Base-by-base conservation (phyloP, 2,113 vertebrate genomes). In the Perca flavescens region DNA sequence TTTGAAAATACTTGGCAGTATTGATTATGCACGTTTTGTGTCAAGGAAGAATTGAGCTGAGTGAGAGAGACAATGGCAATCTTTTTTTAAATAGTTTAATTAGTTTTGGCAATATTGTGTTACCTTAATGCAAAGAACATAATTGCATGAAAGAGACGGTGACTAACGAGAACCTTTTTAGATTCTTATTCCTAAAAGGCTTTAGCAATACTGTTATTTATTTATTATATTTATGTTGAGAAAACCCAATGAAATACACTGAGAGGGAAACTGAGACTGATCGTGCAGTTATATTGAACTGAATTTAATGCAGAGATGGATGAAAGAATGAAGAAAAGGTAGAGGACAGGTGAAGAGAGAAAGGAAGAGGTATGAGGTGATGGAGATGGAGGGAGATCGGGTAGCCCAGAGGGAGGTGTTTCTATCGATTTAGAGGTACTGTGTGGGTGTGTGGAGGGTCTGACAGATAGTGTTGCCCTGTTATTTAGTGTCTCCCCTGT, bases 401-500 rank as follows among this genome's bases (percentile, higher is more conserved):
- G 82, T 1, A n/a, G n/a, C 62, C 47, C 68, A 63, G 53, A 61
- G 69, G 69, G 65, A 76, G 82, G 72, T 58, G 22, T 71, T 65
- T 79, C 36, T 75, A 52, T 85, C 31, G 70, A 82, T 58, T 80
- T 50, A 7, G 58, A 70, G 82, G 28, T 75, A 70, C 21, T 40
- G 66, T 77, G 88, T 84, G 90, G 77, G 84, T 73, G 83, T 90
- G 53, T 64, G 34, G 65, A 69, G 72, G 64, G 88, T 88, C 84
- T 91, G 91, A 87, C 86, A 81, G 76, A 87, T 79, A 72, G 83
- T 65, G 83, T 67, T 84, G 79, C 79, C 85, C 77, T 91, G 82
- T 88, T 87, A 86, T 92, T 90, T 88, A 89, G 72, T 86, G 85
- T 89, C 80, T 77, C 66, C n/a, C 2, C 81, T 89, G 86, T 80